Evolutionary conservation across 2,113 vertebrate genomes (phyloP).

Genomic region (Cariama cristata): DNA sequence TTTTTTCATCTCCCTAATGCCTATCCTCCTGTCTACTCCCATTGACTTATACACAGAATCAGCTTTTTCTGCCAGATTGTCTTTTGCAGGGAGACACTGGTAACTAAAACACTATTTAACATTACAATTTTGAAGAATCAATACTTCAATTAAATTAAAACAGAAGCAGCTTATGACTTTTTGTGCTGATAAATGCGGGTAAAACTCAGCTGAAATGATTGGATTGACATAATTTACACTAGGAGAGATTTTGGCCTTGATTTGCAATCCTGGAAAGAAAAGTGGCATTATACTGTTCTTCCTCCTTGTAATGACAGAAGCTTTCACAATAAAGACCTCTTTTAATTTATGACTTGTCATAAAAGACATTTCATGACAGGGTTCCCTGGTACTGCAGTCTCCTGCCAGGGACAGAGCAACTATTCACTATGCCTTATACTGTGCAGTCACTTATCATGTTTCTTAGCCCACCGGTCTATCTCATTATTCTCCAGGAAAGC

Average conservation of each 20-base stretch:
- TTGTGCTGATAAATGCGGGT: not conserved
- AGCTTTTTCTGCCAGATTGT: not conserved
- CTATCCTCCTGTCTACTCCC: not conserved
- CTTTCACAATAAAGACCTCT: constrained; percentile 34
- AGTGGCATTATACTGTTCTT: not conserved
- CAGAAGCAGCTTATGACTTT: not conserved
- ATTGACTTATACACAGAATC: not conserved
- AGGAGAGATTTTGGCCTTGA: not conserved
- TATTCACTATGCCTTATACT: constrained; percentile 27
- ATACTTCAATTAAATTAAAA: constrained; percentile 36
- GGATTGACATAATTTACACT: not conserved
- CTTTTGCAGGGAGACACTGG: not conserved
- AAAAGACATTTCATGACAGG: constrained; percentile 28
- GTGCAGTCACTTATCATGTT: constrained; percentile 14
- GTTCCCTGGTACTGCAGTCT: not conserved
- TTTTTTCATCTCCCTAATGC: constrained; percentile 8
- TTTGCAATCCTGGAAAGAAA: constrained; percentile 3
- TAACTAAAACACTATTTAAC: not conserved
- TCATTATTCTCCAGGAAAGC: constrained; percentile 30
- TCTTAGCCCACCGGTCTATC: not conserved
- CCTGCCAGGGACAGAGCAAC: constrained; percentile 42
- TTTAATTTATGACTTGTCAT: constrained; percentile 52
- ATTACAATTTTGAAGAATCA: not conserved
- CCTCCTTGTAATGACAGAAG: constrained; percentile 13
- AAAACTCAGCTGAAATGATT: not conserved